Percentiles rank a stretch among this genome's conserved stretches.
phyloP scores from a whole-genome alignment of 2,113 vertebrate species.

The Passer montanus region DNA sequence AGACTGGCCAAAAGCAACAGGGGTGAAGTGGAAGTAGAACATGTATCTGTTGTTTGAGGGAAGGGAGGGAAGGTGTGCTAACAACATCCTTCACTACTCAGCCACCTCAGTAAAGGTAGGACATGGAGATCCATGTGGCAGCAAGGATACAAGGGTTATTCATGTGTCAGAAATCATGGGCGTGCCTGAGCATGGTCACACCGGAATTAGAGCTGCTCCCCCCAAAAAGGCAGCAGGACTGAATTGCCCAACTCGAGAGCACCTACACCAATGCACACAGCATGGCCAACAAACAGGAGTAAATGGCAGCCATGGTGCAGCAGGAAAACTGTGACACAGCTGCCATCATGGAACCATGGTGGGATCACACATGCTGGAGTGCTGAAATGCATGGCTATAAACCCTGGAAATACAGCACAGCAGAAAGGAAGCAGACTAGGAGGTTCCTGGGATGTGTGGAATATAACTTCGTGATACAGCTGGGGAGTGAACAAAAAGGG shows the following conservation, averaged over 20 bases:
- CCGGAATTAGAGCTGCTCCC: neutral
- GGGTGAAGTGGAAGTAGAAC: neutral
- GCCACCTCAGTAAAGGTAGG: neutral
- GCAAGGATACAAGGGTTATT: neutral
- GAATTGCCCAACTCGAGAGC: neutral
- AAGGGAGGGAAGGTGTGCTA: neutral
- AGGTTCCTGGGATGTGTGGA: neutral
- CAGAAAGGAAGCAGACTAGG: neutral
- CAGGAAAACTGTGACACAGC: rapidly evolving
- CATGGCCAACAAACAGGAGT: neutral
- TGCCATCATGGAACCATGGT: rapidly evolving
- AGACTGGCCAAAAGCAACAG: neutral
- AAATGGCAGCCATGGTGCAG: neutral
- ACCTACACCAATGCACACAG: neutral
- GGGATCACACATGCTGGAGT: neutral
- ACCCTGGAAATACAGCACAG: neutral
- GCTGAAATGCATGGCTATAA: neutral
- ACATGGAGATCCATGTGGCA: neutral
- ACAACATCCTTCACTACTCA: neutral
- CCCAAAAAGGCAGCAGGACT: neutral
- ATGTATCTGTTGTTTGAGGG: neutral
- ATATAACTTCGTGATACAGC: neutral
- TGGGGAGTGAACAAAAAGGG: neutral
- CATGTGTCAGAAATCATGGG: neutral
- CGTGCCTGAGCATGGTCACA: neutral